A percentile compares a stretch with the other conserved stretches of the same genome.
Conservation (phyloP, 2,888 invertebrate species). For the Cantharis rufa region DNA sequence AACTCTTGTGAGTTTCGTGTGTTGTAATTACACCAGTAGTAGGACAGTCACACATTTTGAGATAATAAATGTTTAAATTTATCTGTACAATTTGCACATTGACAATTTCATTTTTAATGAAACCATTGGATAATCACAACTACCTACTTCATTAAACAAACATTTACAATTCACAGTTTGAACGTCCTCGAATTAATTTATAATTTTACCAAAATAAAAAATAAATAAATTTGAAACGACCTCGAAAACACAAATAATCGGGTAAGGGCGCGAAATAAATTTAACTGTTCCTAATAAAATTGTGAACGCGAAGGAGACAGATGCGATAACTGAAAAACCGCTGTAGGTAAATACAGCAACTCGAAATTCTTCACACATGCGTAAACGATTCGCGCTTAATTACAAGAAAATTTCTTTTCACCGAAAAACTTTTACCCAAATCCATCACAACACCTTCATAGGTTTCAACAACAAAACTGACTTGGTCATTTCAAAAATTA, state of each 20-base stretch:
- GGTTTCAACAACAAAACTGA: background rate
- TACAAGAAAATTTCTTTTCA: background rate
- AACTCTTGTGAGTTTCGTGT: constrained; percentile 74
- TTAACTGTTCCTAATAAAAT: constrained; percentile 13
- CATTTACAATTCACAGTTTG: background rate
- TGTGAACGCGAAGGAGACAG: constrained; percentile 17
- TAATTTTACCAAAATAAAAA: background rate
- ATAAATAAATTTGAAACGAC: background rate
- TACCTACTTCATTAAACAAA: background rate
- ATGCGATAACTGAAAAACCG: constrained; percentile 37
- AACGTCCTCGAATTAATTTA: constrained; percentile 1
- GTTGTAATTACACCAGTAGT: constrained; percentile 64
- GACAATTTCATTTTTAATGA: background rate
- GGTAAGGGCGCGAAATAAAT: constrained; percentile 8
- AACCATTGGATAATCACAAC: background rate
- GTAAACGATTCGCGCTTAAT: constrained; percentile 19
- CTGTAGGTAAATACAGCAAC: constrained; percentile 26
- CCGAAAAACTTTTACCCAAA: background rate
- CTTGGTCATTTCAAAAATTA: background rate
- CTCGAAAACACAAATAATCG: constrained; percentile 17
- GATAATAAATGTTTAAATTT: background rate
- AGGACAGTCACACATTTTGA: constrained; percentile 63
- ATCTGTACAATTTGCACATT: background rate
- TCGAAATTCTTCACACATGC: constrained; percentile 29
- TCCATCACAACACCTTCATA: background rate